Conservation (phyloP, 2,888 invertebrate genomes). For the Drosophila conformis region DNA sequence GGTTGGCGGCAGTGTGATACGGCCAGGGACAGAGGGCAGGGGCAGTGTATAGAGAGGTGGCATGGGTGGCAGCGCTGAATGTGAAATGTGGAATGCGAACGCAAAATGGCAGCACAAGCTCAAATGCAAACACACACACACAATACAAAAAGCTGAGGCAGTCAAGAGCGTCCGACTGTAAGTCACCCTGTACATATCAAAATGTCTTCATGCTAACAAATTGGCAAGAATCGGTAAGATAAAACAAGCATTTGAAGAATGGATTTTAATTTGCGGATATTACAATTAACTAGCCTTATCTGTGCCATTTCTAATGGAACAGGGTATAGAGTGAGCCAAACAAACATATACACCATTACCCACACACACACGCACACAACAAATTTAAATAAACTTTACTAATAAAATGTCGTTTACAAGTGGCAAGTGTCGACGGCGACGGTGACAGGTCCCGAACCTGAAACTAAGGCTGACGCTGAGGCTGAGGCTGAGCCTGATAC, state of each 20-base stretch:
- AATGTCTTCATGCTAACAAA: background rate
- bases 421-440: slow-evolving; percentile 71
- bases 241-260: background rate
- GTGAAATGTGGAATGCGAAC: slow-evolving; percentile 41
- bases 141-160: slow-evolving; percentile 2
- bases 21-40: background rate
- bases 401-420: slow-evolving; percentile 79
- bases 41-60: background rate
- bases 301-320: background rate
- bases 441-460: slow-evolving; percentile 43
- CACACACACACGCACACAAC: slow-evolving; percentile 38
- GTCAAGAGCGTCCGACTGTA: background rate
- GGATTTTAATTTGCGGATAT: background rate
- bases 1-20: background rate
- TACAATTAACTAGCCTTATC: background rate
- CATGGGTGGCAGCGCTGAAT: slow-evolving; percentile 27
- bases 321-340: slow-evolving; percentile 2
- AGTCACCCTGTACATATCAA: background rate
- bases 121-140: slow-evolving; percentile 35
- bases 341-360: background rate
- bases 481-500: background rate
- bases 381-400: slow-evolving; percentile 80
- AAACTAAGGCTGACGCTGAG: slow-evolving; percentile 12
- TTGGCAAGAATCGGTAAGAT: background rate
- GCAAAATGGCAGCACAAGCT: slow-evolving; percentile 65